phyloP scores from a whole-genome alignment of 2,888 invertebrate species.

The Torymus aiolomorphi region DNA sequence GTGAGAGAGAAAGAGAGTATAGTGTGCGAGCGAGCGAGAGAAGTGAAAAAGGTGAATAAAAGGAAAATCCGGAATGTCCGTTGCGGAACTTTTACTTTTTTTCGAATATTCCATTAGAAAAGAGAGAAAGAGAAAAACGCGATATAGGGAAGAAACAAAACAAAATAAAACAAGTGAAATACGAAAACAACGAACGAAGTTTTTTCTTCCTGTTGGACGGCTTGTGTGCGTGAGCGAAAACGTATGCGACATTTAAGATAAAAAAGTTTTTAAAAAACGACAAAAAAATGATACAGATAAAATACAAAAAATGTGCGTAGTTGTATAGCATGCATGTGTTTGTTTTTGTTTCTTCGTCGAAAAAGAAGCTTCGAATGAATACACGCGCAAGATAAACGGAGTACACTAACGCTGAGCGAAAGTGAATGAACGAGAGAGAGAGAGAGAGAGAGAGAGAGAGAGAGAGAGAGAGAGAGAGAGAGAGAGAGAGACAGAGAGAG shows the following conservation, averaged over 20 bases:
- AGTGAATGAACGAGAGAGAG: neutral
- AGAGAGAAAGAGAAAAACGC: slow-evolving; percentile 41
- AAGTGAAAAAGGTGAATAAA: neutral
- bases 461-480: too few species aligned
- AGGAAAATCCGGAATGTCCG: slow-evolving; percentile 24
- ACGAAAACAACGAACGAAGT: slow-evolving; percentile 57
- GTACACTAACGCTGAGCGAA: slow-evolving; percentile 30
- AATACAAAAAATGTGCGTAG: slow-evolving; percentile 32
- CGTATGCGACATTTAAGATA: slow-evolving; percentile 28
- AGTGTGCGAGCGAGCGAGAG: slow-evolving; percentile 19
- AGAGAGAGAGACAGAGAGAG: too few species aligned
- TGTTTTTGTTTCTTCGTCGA: slow-evolving; percentile 24
- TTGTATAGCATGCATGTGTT: slow-evolving; percentile 22
- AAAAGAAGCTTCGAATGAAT: slow-evolving; percentile 40
- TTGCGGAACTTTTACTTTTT: slow-evolving; percentile 44
- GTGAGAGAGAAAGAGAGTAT: neutral
- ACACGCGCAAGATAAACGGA: slow-evolving; percentile 18
- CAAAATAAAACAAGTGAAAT: slow-evolving; percentile 39
- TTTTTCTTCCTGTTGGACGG: slow-evolving; percentile 55
- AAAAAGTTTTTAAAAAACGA: slow-evolving; percentile 26
- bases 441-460: too few species aligned
- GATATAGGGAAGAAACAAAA: slow-evolving; percentile 23
- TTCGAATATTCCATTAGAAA: slow-evolving; percentile 48
- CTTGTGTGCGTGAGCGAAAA: slow-evolving; percentile 41
- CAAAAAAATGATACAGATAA: slow-evolving; percentile 25